A percentile compares a stretch with the other conserved stretches of the same genome.
These are phyloP conservation scores for Diadegma fenestrale DNA, from an alignment of 2,888 invertebrate species.

Conservation along the genomic window DNA sequence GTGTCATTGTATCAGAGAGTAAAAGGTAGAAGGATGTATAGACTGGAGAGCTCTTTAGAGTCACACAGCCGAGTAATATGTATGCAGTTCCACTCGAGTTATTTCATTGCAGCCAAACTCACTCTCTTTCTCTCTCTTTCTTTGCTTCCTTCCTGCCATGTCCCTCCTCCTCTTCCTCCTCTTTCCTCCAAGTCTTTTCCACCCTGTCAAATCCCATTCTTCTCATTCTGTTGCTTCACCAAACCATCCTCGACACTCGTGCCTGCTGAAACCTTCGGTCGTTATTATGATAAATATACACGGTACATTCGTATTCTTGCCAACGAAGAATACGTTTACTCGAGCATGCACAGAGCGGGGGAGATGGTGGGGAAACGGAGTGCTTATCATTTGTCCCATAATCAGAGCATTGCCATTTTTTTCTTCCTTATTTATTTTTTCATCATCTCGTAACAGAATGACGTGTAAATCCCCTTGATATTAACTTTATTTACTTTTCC, in stretches of 20 bases:
- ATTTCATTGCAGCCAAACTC: slow-evolving; percentile 59
- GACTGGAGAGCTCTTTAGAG: slow-evolving; percentile 60
- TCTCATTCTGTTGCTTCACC: slow-evolving; percentile 43
- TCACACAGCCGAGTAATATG: slow-evolving; percentile 57
- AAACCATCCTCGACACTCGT: slow-evolving; percentile 39
- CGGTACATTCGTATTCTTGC: slow-evolving; percentile 25
- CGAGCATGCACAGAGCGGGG: slow-evolving; percentile 2
- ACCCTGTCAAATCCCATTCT: slow-evolving; percentile 58
- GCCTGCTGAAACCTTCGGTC: slow-evolving; percentile 37
- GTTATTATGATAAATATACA: slow-evolving; percentile 49
- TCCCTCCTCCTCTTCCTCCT: not conserved
- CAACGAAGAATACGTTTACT: slow-evolving; percentile 37
- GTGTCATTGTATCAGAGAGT: slow-evolving; percentile 43
- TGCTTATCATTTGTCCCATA: slow-evolving; percentile 33
- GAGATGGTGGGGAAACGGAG: not conserved
- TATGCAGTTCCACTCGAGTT: slow-evolving; percentile 67
- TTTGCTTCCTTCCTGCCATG: not conserved
- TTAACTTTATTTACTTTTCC: not conserved
- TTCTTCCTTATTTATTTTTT: not conserved
- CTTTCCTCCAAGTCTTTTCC: slow-evolving; percentile 40
- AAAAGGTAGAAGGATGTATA: slow-evolving; percentile 32
- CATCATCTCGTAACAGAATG: not conserved
- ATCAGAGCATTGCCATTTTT: slow-evolving; percentile 5
- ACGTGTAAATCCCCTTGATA: not conserved
- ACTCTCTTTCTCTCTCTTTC: slow-evolving; percentile 32